Percentiles rank a stretch among this genome's conserved stretches.
These are phyloP conservation scores for Lasioglossum albipes DNA, from an alignment of 1,140 invertebrate species.

Conservation along the genomic window DNA sequence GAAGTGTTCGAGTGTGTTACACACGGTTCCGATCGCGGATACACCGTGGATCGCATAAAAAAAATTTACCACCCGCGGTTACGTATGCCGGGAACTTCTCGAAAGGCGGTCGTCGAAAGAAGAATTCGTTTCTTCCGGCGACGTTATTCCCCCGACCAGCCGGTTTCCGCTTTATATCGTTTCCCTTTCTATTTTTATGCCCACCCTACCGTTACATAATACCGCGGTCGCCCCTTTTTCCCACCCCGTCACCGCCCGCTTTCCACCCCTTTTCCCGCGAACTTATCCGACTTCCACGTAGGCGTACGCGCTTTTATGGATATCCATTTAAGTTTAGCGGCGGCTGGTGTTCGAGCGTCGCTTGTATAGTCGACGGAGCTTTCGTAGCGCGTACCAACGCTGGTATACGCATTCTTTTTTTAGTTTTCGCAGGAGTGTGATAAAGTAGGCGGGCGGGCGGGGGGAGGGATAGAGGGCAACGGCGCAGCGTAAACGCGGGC, in stretches of 20 bases:
- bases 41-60: neutral
- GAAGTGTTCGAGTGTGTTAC: no score
- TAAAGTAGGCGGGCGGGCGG: no score
- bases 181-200: slow-evolving; percentile 56
- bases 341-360: slow-evolving; percentile 1
- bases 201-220: neutral
- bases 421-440: neutral
- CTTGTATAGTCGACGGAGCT: neutral
- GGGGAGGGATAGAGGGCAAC: neutral
- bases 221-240: no score
- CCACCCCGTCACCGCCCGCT: slow-evolving; percentile 8
- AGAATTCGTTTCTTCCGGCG: slow-evolving; percentile 6
- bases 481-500: neutral
- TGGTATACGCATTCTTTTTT: neutral
- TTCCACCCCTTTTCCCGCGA: slow-evolving; percentile 29
- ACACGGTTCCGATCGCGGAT: no score
- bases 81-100: neutral
- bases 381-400: neutral
- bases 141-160: neutral
- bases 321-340: slow-evolving; percentile 56
- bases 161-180: slow-evolving; percentile 44
- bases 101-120: neutral
- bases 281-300: slow-evolving; percentile 58
- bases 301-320: slow-evolving; percentile 54
- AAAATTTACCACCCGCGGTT: slow-evolving; percentile 4